Evolutionary conservation across 2,113 vertebrate genomes (phyloP).

Genomic region (Xenopus tropicalis): DNA sequence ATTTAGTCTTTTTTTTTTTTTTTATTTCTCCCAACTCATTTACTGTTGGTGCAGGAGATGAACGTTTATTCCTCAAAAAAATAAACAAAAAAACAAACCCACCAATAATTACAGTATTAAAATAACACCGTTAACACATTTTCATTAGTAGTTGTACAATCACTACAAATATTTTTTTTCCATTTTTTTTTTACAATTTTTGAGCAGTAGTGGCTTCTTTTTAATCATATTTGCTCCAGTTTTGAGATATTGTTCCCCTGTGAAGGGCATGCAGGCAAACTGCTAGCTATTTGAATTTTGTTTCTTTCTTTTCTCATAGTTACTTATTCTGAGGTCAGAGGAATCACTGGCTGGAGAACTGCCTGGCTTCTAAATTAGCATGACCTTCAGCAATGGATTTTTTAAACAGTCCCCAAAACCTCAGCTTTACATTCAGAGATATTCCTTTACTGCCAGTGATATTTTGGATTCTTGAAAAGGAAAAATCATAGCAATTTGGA

Average conservation of each 20-base stretch:
- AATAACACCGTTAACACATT: conserved; percentile 60
- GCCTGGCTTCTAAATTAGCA: background rate
- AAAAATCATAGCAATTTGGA: conserved; percentile 48
- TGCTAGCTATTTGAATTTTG: conserved; percentile 27
- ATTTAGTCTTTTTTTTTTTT: background rate
- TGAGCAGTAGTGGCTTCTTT: background rate
- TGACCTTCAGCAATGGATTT: background rate
- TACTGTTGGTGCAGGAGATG: no score
- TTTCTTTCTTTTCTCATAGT: conserved; percentile 46
- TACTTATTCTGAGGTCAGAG: conserved; percentile 5
- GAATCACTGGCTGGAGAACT: background rate
- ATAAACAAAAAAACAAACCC: background rate
- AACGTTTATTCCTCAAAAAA: background rate
- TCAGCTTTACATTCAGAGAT: background rate
- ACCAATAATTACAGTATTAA: conserved; percentile 58
- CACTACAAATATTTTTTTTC: conserved; percentile 45
- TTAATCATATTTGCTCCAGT: background rate
- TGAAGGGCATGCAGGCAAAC: conserved; percentile 42
- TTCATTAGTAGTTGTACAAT: conserved; percentile 56
- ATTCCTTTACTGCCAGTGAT: conserved; percentile 26
- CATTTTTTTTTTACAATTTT: conserved; percentile 33
- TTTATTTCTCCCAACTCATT: background rate
- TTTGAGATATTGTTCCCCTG: background rate
- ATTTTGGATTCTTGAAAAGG: conserved; percentile 24
- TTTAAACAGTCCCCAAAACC: background rate